Conservation (phyloP, 2,797 vertebrate genomes). For the Mareca strepera region DNA sequence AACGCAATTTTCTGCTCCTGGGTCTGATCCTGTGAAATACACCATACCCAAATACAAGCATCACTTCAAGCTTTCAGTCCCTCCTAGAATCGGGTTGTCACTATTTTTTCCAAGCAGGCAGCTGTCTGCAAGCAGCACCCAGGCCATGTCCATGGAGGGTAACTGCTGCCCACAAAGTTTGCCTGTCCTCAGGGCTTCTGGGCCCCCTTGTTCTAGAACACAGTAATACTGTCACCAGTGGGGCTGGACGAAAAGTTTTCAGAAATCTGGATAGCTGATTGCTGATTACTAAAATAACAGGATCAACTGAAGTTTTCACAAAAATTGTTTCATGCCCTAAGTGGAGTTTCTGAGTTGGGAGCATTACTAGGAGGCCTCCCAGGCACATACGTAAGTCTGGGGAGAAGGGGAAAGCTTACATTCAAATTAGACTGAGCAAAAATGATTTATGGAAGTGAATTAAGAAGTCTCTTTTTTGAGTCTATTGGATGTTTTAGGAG, state of each 20-base stretch:
- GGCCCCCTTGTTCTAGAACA: background rate
- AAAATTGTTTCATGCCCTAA: background rate
- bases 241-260: background rate
- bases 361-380: background rate
- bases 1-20: background rate
- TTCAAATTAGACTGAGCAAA: background rate
- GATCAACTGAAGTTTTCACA: background rate
- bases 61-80: background rate
- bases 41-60: background rate
- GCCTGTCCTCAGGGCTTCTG: background rate
- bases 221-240: background rate
- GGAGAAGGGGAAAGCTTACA: background rate
- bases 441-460: background rate
- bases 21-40: background rate
- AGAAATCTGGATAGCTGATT: background rate
- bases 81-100: background rate
- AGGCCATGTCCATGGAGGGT: fast-evolving
- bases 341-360: background rate
- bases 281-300: background rate
- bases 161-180: background rate
- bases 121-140: background rate
- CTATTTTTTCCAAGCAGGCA: background rate
- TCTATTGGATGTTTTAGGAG: background rate
- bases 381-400: background rate
- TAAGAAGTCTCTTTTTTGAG: background rate